Evolutionary conservation across 2,797 vertebrate genomes (phyloP), one percentile per base, ranked within the genome.

Genomic region (Sebastolobus alascanus): DNA sequence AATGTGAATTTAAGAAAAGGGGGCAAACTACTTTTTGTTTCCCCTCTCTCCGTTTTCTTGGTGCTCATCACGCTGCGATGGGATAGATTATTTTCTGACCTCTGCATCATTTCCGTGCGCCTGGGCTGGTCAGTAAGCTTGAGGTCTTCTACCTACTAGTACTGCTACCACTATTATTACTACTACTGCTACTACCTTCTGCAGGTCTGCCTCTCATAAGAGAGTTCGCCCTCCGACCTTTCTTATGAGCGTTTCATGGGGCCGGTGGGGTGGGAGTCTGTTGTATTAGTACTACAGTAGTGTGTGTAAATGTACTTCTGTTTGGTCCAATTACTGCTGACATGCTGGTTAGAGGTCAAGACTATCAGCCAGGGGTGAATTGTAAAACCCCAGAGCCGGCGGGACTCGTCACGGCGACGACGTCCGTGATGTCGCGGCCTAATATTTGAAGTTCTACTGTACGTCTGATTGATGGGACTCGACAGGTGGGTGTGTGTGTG

Each of bases 241-340:
- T 65, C 66, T 75, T 35, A 25, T 58, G 60, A 84, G 83, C 54
- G 16, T 46, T 22, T 73, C 9, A 59, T 25, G 79, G 87, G 87
- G 69, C 73, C 22, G 64, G 25, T 14, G 66, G 63, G 73, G 93
- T 93, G 87, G 88, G 91, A 79, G 94, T 96, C 91, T 95, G 96
- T 96, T 95, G 94, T 95, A 94, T 96, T 96, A 95, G 96, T 93
- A 84, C 90, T 93, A 79, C 88, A 83, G 87, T 95, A 79, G 89
- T 90, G 84, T 94, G 89, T 94, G 96, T 97, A 96, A 95, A 96
- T 97, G 96, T 97, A 91, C 96, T 95, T 97, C 90, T 83, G 84
- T 96, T 97, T 96, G 96, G 95, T 97, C 96, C 95, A 96, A 92
- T 80, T 84, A 73, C 82, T 81, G 78, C 86, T 96, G 95, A 96